Conservation (phyloP, 2,888 invertebrate species). For the Tolmerus cingulatus region DNA sequence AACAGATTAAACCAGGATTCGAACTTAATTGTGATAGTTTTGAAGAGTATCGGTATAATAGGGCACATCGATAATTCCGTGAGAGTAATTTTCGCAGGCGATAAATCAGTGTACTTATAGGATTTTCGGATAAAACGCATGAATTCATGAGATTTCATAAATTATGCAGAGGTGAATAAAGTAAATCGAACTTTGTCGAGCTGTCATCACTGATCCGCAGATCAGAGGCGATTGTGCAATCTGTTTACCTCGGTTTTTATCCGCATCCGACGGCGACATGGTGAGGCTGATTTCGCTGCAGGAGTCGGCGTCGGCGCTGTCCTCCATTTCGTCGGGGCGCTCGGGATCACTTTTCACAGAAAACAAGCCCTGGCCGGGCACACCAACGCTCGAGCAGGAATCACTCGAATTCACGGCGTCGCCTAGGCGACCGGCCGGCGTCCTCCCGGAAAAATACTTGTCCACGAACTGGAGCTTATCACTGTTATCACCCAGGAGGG, state of each 20-base stretch:
- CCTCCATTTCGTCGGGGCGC: constrained; percentile 52
- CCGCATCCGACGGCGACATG: constrained; percentile 61
- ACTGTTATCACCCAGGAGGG: constrained; percentile 32
- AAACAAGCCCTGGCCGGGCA: not conserved
- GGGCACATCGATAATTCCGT: no score
- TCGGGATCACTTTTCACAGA: constrained; percentile 29
- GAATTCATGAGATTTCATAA: no score
- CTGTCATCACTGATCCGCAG: not conserved
- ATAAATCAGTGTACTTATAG: no score
- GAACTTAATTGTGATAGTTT: no score
- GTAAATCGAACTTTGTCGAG: not conserved
- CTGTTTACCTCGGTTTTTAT: constrained; percentile 59
- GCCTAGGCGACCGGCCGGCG: not conserved
- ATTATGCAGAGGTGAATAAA: no score
- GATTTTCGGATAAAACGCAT: no score
- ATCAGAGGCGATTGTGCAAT: not conserved
- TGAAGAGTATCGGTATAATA: no score
- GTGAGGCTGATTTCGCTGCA: constrained; percentile 63
- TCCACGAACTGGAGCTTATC: constrained; percentile 37
- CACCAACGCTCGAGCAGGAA: not conserved
- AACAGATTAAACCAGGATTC: no score
- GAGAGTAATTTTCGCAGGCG: no score
- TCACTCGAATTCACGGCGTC: constrained; percentile 7
- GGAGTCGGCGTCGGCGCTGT: constrained; percentile 62
- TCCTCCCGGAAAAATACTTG: constrained; percentile 26